Evolutionary conservation across 2,797 vertebrate genomes (phyloP).

Genomic region (Ibycter americanus): DNA sequence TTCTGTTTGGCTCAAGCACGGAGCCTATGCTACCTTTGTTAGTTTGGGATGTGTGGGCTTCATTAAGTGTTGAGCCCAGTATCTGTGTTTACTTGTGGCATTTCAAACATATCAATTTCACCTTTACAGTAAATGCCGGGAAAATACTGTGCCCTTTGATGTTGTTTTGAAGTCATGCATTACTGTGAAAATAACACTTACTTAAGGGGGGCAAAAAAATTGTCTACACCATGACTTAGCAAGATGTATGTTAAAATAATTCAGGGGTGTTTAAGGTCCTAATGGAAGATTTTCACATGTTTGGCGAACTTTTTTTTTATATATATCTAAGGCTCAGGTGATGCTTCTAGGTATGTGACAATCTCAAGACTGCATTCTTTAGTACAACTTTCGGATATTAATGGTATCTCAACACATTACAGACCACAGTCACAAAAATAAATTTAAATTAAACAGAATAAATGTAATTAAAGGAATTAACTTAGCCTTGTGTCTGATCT

Average conservation of each 20-base stretch:
- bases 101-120: constrained; percentile 6
- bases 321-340: neutral
- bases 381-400: neutral
- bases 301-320: neutral
- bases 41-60: neutral
- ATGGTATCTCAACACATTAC: neutral
- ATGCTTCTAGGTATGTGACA: neutral
- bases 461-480: neutral
- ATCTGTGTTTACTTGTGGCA: neutral
- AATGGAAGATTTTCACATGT: neutral
- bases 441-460: neutral
- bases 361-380: neutral
- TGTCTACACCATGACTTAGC: neutral
- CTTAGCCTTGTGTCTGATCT: neutral
- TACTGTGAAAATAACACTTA: neutral
- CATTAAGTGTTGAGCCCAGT: neutral
- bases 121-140: neutral
- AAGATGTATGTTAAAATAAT: neutral
- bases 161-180: neutral
- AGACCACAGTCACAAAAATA: neutral
- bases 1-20: neutral
- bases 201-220: neutral
- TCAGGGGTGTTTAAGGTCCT: neutral
- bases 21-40: neutral
- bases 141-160: neutral